Conservation (phyloP, 2,113 vertebrate species). For the Aythya baeri region DNA sequence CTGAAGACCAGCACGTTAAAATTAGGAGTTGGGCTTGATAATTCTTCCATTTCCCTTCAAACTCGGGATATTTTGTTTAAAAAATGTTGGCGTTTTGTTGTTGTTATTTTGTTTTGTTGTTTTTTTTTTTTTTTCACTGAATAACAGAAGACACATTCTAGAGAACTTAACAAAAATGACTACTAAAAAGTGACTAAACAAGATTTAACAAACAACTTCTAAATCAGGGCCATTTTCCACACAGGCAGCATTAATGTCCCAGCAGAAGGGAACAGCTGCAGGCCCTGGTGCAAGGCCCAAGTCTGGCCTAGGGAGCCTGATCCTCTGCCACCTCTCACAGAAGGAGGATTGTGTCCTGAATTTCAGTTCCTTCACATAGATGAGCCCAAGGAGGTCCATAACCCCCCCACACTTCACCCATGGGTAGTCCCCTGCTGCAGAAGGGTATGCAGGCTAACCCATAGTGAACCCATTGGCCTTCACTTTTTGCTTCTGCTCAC, state of each 20-base stretch:
- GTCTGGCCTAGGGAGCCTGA: neutral
- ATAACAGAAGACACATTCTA: neutral
- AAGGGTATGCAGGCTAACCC: neutral
- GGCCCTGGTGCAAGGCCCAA: neutral
- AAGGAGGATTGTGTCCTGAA: neutral
- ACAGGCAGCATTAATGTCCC: neutral
- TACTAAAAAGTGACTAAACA: neutral
- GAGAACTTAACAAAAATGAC: neutral
- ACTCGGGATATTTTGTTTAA: no score
- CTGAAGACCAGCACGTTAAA: neutral
- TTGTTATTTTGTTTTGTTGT: no score
- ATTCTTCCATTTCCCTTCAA: no score
- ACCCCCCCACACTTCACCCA: accelerated
- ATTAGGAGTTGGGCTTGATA: no score
- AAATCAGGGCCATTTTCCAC: neutral
- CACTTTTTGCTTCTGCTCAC: neutral
- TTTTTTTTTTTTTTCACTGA: neutral
- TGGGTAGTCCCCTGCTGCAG: neutral
- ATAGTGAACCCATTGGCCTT: accelerated
- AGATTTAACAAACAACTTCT: neutral
- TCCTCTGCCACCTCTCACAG: neutral
- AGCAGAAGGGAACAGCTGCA: neutral
- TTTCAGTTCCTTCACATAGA: neutral
- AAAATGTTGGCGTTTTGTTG: neutral
- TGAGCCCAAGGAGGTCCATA: neutral